Evolutionary conservation across 2,797 vertebrate species (phyloP).

Genomic region (Anisognathus igniventris): DNA sequence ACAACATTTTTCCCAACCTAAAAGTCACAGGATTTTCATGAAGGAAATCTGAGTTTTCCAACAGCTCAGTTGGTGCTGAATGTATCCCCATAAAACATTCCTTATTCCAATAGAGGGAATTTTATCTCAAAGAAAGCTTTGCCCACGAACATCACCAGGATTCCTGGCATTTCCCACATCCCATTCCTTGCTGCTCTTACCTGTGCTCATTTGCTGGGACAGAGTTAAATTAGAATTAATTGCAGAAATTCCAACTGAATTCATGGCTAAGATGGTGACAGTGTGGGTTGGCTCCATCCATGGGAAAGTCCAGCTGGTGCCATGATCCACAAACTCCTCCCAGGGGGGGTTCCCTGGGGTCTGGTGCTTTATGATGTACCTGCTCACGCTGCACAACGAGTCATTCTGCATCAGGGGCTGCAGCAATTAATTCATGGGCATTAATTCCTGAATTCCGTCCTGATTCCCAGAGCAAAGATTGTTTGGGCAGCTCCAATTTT

Average conservation of each 20-base stretch:
- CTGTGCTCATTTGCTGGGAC: constrained; percentile 74
- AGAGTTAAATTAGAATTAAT: constrained; percentile 86
- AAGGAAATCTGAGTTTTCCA: neutral
- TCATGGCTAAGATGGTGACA: constrained; percentile 82
- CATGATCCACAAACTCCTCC: constrained; percentile 64
- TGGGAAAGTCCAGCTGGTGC: constrained; percentile 79
- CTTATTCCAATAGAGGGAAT: neutral
- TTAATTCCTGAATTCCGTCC: neutral
- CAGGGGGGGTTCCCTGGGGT: constrained; percentile 57
- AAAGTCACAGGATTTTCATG: neutral
- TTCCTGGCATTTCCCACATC: neutral
- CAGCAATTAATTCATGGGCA: neutral
- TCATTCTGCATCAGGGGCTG: constrained; percentile 70
- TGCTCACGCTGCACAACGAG: constrained; percentile 81
- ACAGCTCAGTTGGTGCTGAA: neutral
- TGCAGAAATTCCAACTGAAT: constrained; percentile 83
- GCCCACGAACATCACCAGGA: neutral
- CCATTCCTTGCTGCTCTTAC: constrained; percentile 32
- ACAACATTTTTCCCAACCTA: neutral
- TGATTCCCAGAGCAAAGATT: neutral
- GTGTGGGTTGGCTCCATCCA: constrained; percentile 79
- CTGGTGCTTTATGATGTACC: constrained; percentile 76
- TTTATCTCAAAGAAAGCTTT: neutral
- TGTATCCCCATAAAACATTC: neutral
- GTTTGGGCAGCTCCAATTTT: neutral